Evolutionary conservation across 2,888 invertebrate species (phyloP), one percentile per base, ranked within the genome.

Genomic region (Acrobasis suavella): DNA sequence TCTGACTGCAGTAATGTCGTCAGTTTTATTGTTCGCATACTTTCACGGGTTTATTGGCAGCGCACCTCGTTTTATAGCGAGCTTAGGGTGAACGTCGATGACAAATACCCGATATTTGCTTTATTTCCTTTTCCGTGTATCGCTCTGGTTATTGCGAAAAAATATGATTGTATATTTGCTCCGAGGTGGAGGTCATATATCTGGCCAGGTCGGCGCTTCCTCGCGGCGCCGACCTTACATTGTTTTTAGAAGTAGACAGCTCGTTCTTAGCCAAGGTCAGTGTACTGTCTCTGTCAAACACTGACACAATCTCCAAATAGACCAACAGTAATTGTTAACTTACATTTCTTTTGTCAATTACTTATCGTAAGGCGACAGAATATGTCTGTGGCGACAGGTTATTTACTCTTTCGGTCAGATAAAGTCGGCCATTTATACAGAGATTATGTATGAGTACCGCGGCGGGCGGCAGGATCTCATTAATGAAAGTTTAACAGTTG

Each of bases 1-100:
- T 62, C 38, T 37, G 16, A 14, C 32, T 16, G 50, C 49, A 37
- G 55, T 55, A 38, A 55, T 38, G 37, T 49, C 62, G 49, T 62
- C 62, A 62, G 50, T 55, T 62, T 62, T 62, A 62, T 62, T 62
- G 55, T 55, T 32, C 54, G 55, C 62, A 55, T 55, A 62, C 56
- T 62, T 55, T 62, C 32, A 38, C 62, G 62, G 17, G 15, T 50
- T 62, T 55, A 62, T 62, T 32, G 62, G 15, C 49, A 32, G 62
- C 56, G 50, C 54, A 38, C 37, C 54, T 50, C 55, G 22, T 50
- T 62, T 62, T 55, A 55, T 62, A 46, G 46, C 61, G 54, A n/a
- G 54, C 52, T 42, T 10, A 16, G 60, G 52, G 22, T 6, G 42
- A 42, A 9, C 5, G 49, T 49, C 32, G 32, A 22, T 42, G 52